These are phyloP conservation scores for Denticeps clupeoides DNA, from an alignment of 2,797 vertebrate genomes.

Conservation along the genomic window DNA sequence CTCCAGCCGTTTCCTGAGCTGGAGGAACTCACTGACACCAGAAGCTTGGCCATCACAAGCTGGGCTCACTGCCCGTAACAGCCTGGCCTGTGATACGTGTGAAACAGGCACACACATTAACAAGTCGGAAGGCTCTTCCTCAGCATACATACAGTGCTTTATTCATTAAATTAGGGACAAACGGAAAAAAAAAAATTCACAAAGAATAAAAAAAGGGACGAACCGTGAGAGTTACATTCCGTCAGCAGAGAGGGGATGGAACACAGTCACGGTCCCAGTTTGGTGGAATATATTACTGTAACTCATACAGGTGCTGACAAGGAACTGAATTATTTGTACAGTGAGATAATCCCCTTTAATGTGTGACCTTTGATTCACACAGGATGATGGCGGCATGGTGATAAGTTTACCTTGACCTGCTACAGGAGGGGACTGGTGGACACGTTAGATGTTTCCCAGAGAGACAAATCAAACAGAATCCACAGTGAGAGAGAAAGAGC, in stretches of 20 bases:
- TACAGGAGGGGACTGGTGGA: too few species aligned
- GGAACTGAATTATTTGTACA: too few species aligned
- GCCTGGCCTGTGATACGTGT: too few species aligned
- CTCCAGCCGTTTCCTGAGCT: neutral
- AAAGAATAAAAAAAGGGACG: conserved; percentile 25
- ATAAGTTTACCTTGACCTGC: too few species aligned
- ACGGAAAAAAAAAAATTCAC: conserved; percentile 34
- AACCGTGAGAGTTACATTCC: conserved; percentile 31
- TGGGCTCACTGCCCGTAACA: neutral
- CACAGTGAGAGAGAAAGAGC: conserved; percentile 22
- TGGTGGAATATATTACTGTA: neutral
- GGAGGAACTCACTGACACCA: neutral
- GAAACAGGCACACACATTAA: conserved; percentile 26
- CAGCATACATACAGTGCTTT: conserved; percentile 45
- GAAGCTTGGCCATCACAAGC: conserved; percentile 5
- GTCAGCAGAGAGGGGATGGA: conserved; percentile 3
- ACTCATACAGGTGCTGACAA: neutral
- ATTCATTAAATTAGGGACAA: conserved; percentile 54
- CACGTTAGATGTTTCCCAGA: conserved; percentile 10
- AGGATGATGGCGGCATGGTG: too few species aligned
- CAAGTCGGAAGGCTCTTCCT: conserved; percentile 31
- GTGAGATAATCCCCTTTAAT: too few species aligned
- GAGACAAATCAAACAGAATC: conserved; percentile 15
- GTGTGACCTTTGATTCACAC: too few species aligned
- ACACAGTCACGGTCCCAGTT: conserved; percentile 12